Evolutionary conservation across 2,888 invertebrate species (phyloP).

Genomic region (Thalpophila matura): DNA sequence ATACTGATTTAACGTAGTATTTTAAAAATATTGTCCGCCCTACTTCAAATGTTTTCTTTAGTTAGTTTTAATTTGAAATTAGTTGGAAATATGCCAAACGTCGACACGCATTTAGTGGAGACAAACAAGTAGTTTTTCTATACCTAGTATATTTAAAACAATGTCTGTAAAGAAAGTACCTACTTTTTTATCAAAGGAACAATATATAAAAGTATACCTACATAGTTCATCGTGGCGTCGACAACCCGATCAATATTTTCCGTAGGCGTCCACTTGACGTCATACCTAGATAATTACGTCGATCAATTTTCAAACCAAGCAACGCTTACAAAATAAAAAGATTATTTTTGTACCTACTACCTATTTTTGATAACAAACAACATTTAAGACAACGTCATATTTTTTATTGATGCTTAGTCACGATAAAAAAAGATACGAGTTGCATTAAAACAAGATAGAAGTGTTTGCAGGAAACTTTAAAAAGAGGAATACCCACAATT

Average conservation of each 20-base stretch:
- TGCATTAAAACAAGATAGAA: conserved; percentile 11
- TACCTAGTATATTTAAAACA: conserved; percentile 33
- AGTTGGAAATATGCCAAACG: conserved; percentile 49
- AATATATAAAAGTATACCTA: no score
- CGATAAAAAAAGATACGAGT: conserved; percentile 39
- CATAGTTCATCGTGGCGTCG: no score
- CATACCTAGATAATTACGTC: conserved; percentile 26
- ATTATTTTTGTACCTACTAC: background rate
- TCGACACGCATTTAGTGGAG: conserved; percentile 20
- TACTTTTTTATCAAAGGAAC: conserved; percentile 14
- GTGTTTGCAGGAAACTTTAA: conserved; percentile 1
- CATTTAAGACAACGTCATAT: conserved; percentile 13
- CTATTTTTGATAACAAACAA: conserved; percentile 3
- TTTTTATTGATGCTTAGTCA: background rate
- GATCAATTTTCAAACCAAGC: conserved; percentile 17
- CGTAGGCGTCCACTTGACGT: conserved; percentile 30
- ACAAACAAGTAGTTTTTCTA: conserved; percentile 34
- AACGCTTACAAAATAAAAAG: conserved; percentile 11
- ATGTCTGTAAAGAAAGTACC: conserved; percentile 4
- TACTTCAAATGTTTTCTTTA: conserved; percentile 23
- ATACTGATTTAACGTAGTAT: background rate
- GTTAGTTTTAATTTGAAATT: conserved; percentile 25
- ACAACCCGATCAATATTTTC: conserved; percentile 27
- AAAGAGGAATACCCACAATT: background rate
- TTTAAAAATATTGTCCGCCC: background rate